Percentiles rank a stretch among this genome's conserved stretches.
Evolutionary conservation across 2,888 invertebrate species (phyloP).

Genomic region (Bellardia pandia): DNA sequence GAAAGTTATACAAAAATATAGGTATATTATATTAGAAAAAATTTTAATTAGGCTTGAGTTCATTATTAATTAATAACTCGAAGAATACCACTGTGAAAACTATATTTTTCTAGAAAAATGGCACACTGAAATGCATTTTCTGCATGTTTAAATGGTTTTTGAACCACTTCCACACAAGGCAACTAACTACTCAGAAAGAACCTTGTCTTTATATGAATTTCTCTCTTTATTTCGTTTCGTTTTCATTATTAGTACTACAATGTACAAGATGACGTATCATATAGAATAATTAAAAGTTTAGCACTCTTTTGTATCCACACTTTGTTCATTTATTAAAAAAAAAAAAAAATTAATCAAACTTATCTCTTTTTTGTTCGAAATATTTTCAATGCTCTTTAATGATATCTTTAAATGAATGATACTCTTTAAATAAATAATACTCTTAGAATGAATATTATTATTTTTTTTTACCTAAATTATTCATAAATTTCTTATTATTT

Average conservation of each 20-base stretch:
- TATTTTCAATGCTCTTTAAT: no score
- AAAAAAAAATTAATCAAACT: background rate
- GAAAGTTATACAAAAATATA: no score
- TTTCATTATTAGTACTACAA: background rate
- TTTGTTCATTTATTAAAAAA: background rate
- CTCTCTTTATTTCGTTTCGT: background rate
- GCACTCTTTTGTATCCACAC: background rate
- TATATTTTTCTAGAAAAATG: no score
- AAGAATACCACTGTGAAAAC: no score
- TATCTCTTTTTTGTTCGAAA: background rate
- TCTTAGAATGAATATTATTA: no score
- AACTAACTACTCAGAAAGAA: background rate
- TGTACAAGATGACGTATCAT: background rate
- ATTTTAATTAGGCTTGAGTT: no score
- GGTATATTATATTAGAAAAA: no score
- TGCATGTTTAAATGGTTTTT: background rate
- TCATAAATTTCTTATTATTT: constrained; percentile 68
- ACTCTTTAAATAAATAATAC: background rate
- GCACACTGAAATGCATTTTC: no score
- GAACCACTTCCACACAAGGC: background rate
- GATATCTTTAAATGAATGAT: background rate
- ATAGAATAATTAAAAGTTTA: background rate
- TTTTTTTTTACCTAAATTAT: constrained; percentile 41
- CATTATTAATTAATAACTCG: no score
- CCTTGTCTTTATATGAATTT: background rate